A percentile compares a stretch with the other conserved stretches of the same genome.
phyloP scores from a whole-genome alignment of 2,888 invertebrate species.

The Arenicola marina region DNA sequence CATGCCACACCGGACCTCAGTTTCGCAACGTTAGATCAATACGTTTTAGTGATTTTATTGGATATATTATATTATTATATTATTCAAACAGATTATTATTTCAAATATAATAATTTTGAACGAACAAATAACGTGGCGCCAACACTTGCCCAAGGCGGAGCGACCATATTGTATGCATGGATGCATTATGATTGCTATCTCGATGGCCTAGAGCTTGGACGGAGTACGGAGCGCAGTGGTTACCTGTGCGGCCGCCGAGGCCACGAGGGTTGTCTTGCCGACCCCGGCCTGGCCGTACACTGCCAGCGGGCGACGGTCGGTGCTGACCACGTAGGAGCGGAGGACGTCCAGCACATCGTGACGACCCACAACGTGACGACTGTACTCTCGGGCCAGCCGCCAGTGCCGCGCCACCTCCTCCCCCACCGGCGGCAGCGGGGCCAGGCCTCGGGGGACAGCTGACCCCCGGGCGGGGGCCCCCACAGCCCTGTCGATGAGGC shows the following conservation, averaged over 20 bases:
- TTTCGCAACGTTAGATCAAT: too few relatives aligned
- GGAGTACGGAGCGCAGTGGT: too few relatives aligned
- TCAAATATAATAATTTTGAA: too few relatives aligned
- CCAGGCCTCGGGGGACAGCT: background rate
- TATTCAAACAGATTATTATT: too few relatives aligned
- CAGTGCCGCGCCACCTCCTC: constrained; percentile 28
- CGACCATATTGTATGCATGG: background rate
- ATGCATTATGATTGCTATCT: background rate
- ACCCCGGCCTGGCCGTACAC: constrained; percentile 47
- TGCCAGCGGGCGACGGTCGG: constrained; percentile 40
- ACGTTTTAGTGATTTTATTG: too few relatives aligned
- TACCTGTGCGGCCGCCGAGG: constrained; percentile 48
- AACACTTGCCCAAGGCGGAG: too few relatives aligned
- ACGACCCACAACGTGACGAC: constrained; percentile 30
- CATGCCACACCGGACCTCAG: too few relatives aligned
- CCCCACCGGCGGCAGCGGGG: constrained; percentile 3
- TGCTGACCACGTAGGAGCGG: constrained; percentile 40
- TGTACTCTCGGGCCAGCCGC: constrained; percentile 3
- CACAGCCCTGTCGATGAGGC: constrained; percentile 16
- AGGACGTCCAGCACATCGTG: constrained; percentile 36
- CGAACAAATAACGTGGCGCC: too few relatives aligned
- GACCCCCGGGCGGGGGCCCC: background rate
- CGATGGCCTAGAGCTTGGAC: too few relatives aligned
- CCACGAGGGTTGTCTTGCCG: constrained; percentile 49
- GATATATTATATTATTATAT: too few relatives aligned